Base-by-base conservation (phyloP, 2,113 vertebrate species). In the Brachionichthys hirsutus region DNA sequence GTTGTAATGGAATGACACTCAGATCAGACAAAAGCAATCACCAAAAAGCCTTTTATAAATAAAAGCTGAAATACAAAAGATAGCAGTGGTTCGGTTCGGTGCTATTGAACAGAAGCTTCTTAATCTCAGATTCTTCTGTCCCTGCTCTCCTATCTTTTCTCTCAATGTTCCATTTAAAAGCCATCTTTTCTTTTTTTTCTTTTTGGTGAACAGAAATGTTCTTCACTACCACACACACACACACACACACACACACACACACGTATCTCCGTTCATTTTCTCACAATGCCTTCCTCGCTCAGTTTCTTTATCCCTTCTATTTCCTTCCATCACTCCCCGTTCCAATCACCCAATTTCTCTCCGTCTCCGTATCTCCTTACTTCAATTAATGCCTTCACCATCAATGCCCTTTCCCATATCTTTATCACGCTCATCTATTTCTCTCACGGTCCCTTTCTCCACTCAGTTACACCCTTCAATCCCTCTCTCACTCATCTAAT, bases 351-450 rank as follows among this genome's bases (percentile, higher is more conserved):
- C 49, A 5, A 55, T 73, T 74, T 46, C 43, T 71, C 63, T 70
- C 63, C 67, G 47, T 70, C 63, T 75, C 41, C 49, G 50, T 61
- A 45, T 56, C 69, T 22, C 47, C 36, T 38, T 66, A 61, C 52
- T 55, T 65, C 52, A 68, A 69, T 81, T 67, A 66, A 78, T 53
- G 24, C 24, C 41, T n/a, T 54, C 44, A 64, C 56, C 55, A 70
- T 73, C 60, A 52, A 62, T 18, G 51, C 48, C 1, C 5, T 53
- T 30, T n/a, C 50, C 59, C 64, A 50, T 70, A 48, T 62, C 54
- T 56, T 58, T 67, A 64, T 79, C 62, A 49, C 12, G 9, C 30
- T 51, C 73, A 68, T 75, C 67, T 54, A 67, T 84, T 73, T 12
- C 43, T 30, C 24, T 30, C 53, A n/a, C 30, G 62, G 46, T 62